phyloP scores from a whole-genome alignment of 2,888 invertebrate genomes.

The Ophioninae sp. region DNA sequence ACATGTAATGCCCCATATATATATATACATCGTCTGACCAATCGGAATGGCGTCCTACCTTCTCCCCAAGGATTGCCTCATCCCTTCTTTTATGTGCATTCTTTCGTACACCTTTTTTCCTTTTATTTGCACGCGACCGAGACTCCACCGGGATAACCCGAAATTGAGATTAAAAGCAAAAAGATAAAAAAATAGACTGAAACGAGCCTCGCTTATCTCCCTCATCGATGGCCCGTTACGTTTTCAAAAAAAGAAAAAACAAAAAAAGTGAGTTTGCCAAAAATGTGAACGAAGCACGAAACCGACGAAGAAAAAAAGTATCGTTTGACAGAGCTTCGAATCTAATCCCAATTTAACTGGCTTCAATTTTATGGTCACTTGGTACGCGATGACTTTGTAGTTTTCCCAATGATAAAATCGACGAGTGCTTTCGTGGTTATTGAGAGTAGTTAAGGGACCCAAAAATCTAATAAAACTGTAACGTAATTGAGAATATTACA shows the following conservation, averaged over 20 bases:
- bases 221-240: neutral
- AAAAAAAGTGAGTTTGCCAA: neutral
- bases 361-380: neutral
- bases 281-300: neutral
- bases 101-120: constrained; percentile 13
- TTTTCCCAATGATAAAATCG: neutral
- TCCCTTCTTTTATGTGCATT: constrained; percentile 4
- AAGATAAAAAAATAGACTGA: constrained; percentile 9
- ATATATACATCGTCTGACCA: constrained; percentile 12
- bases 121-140: constrained; percentile 1
- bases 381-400: neutral
- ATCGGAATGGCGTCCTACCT: constrained; percentile 28
- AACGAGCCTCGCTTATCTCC: neutral
- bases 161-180: constrained; percentile 38
- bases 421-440: neutral
- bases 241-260: too few species aligned
- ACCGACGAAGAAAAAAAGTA: neutral
- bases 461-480: constrained; percentile 5
- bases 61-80: constrained; percentile 4
- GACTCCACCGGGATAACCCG: constrained; percentile 12
- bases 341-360: neutral
- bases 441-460: neutral
- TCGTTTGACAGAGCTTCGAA: neutral
- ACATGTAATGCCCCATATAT: too few species aligned
- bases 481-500: neutral